Evolutionary conservation across 2,888 invertebrate genomes (phyloP), one percentile per base, ranked within the genome.

Genomic region (Brachypalpus laphriformis): DNA sequence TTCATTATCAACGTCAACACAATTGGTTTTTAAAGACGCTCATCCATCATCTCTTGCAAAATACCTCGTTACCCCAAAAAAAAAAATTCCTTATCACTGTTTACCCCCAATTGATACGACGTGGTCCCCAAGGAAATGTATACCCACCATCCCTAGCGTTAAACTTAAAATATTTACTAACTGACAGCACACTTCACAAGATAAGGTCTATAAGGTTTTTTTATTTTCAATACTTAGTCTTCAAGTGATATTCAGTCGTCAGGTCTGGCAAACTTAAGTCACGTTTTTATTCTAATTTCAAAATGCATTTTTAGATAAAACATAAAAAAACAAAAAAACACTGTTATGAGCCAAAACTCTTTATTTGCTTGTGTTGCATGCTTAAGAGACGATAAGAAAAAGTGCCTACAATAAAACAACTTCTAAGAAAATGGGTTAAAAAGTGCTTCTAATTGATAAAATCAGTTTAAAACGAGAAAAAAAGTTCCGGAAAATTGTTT

Each of bases 361-460:
- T 66, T 37, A 8, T n/a, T 8, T 45, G 63, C 37, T 70, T 57
- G 14, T 25, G 42, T 65, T 59, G 42, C 54, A 45, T 28, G 61
- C 18, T 54, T 68, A 14, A 74, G 1, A 22, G 20, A 63, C 47
- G 66, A 70, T 70, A 65, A 74, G 34, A 47, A 59, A 65, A 78
- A 83, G 78, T 78, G 82, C 78, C 78, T 83, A 61, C 16, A 40
- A 18, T 54, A 42, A 37, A 28, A 9, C 9, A 37, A n/a, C 40
- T 37, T 18, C 6, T 0, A 7, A 45, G 14, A 18, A n/a, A 37
- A 59, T 70, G 75, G 65, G 75, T 66, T 66, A 75, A 63, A n/a
- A 42, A 66, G 51, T 72, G 54, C 28, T 31, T 40, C 31, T 14
- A 47, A 31, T 70, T 47, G 14, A 45, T 31, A 11, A 49, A 68